Percentiles rank a stretch among this genome's conserved stretches.
phyloP scores from a whole-genome alignment of 1,140 invertebrate species.

The Drosophila trapezifrons region DNA sequence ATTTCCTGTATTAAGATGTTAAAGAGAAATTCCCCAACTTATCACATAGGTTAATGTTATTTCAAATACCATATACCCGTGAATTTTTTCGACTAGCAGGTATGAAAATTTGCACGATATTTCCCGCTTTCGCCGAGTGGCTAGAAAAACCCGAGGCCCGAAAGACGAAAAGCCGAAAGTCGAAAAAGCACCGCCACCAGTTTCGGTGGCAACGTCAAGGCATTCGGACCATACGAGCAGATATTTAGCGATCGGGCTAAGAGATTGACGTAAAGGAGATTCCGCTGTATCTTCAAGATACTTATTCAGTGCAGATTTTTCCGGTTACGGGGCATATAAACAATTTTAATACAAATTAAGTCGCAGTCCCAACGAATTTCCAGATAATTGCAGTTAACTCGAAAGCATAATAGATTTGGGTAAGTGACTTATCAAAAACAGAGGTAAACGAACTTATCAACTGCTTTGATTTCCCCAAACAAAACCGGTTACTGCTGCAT shows the following conservation, averaged over 20 bases:
- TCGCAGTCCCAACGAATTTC: constrained; percentile 24
- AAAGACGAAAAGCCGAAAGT: constrained; percentile 32
- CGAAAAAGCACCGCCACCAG: constrained; percentile 48
- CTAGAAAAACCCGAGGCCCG: constrained; percentile 40
- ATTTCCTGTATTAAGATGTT: constrained; percentile 1
- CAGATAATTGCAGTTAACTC: constrained; percentile 46
- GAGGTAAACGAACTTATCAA: constrained; percentile 37
- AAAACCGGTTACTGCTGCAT: constrained; percentile 33
- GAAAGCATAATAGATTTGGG: constrained; percentile 32
- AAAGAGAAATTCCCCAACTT: constrained; percentile 10
- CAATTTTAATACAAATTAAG: constrained; percentile 37
- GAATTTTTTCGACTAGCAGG: constrained; percentile 16
- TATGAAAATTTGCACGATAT: constrained; percentile 35
- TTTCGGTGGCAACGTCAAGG: constrained; percentile 76
- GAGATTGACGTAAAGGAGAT: constrained; percentile 56
- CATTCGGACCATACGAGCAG: constrained; percentile 57
- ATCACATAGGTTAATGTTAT: neutral
- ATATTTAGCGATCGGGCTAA: constrained; percentile 25
- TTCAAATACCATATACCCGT: constrained; percentile 31
- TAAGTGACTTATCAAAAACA: constrained; percentile 20
- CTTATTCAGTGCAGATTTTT: constrained; percentile 57
- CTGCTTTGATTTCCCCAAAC: constrained; percentile 5
- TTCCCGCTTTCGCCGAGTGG: constrained; percentile 30
- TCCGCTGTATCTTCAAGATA: constrained; percentile 59
- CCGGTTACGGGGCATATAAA: constrained; percentile 40